A percentile compares a stretch with the other conserved stretches of the same genome.
These are phyloP conservation scores for Eurytoma adleriae DNA, from an alignment of 2,888 invertebrate species.

Conservation along the genomic window DNA sequence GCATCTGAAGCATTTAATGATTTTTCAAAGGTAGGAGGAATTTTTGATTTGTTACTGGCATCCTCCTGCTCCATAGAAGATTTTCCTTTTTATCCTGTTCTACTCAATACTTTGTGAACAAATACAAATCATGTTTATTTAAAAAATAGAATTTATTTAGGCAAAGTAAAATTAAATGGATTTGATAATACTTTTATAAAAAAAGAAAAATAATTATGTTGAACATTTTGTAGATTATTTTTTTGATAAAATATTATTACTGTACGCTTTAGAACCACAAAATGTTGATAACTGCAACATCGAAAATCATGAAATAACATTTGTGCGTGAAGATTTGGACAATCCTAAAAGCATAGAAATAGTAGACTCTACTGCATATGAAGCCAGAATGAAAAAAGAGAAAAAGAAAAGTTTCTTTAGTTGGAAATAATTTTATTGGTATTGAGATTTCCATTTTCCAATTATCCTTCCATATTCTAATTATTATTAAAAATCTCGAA, in stretches of 20 bases:
- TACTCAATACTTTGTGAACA: conserved; percentile 30
- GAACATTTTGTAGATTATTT: not conserved
- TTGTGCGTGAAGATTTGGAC: conserved; percentile 31
- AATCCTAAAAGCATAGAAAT: conserved; percentile 21
- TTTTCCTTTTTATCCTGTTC: not conserved
- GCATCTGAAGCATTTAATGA: conserved; percentile 58
- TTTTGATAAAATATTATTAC: conserved; percentile 2
- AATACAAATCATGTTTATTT: not conserved
- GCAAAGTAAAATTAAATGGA: not conserved
- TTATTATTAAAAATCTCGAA: not conserved
- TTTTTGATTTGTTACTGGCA: conserved; percentile 5
- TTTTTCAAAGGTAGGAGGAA: conserved; percentile 63
- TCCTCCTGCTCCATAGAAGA: conserved; percentile 24
- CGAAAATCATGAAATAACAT: conserved; percentile 35
- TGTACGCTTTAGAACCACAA: conserved; percentile 38
- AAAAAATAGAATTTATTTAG: not conserved
- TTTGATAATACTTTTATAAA: not conserved
- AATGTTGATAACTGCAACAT: conserved; percentile 18
- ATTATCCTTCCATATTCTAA: not conserved
- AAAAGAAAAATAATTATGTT: not conserved
- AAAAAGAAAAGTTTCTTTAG: conserved; percentile 40
- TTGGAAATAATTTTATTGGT: conserved; percentile 45
- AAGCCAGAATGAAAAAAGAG: conserved; percentile 28
- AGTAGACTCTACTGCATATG: conserved; percentile 36
- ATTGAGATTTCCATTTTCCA: conserved; percentile 32